Base-by-base conservation (phyloP, 2,113 vertebrate genomes). In the Myxocyprinus asiaticus region DNA sequence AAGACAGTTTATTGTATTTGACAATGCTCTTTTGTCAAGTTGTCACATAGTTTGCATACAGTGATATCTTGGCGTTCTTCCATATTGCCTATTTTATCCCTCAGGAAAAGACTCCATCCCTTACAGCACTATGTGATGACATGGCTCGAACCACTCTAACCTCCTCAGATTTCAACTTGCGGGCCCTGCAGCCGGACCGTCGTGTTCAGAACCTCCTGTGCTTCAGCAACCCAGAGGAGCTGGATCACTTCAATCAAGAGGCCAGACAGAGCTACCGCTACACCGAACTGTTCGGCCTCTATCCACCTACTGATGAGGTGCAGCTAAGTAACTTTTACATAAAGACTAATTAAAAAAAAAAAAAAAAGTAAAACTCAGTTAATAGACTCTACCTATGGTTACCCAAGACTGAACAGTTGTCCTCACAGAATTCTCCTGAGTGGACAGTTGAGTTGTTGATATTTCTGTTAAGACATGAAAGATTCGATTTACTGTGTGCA, bases 251-350 rank as follows among this genome's bases (percentile, higher is more conserved):
- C 55, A 97, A 96, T 0, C 95, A 96, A 74, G 96, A 97, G 81
- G 89, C 93, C 0, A 92, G 98, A 5, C 93, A 92, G 67, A 89
- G 88, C 81, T 93, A 93, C 79, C 86, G 98, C 72, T 94, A 94
- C 0, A 90, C 94, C 0, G 95, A 98, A 82, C 90, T 99, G 67
- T 97, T 98, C 0, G 94, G 96, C 11, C 92, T 99, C 7, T 97
- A 95, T 85, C 95, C 97, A 0, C 79, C 93, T 0, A 80, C 93
- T 15, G 97, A 98, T 0, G 97, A 99, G 95, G 98, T 97, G 71
- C 85, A 58, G 17, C 63, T n/a, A 14, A 33, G 1, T 33, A 33
- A 33, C 22, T 33, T n/a, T 9, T 12, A 43, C 42, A 64, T 7
- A 11, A 17, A n/a, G 55, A 62, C 14, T 48, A n/a, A n/a, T n/a